Base-by-base conservation (phyloP, 1,140 invertebrate species). In the Dendroctonus ponderosae region DNA sequence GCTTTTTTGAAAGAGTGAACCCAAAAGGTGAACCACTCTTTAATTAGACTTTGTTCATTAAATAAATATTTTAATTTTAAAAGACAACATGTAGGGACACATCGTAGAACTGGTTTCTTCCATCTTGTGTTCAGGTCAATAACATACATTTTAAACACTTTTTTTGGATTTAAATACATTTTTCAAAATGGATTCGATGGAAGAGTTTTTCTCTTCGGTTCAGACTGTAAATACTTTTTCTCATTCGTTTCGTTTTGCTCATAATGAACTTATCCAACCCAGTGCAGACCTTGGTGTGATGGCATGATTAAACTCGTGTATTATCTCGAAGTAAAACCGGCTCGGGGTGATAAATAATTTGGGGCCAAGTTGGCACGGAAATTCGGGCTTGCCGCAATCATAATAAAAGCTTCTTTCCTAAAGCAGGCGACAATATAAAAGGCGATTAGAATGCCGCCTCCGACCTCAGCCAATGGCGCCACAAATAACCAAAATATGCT, bases 401-500 rank as follows among this genome's bases (percentile, higher is more conserved):
- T 59, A 65, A 65, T 65, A 65, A 54, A 65, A 65, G 63, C 53
- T 43, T 65, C 53, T 50, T 58, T 46, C 37, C 39, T 54, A 48
- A 65, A 58, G 63, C 54, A 65, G 46, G 44, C 43, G 53, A 57
- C 63, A 65, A 65, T 65, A 65, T 58, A 51, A 39, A 54, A 65
- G 63, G 39, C 53, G 63, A 65, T 65, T 65, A 58, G 63, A 65
- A 58, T 65, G 53, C 63, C 53, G 63, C 40, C 63, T 58, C 63
- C 63, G 63, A 57, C 56, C 53, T 65, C 44, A 56, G 53, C 56
- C 54, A 48, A 39, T 65, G 63, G 63, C 63, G 63, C 56, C 63
- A 59, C 56, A 65, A 65, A 65, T 65, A 65, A 65, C 54, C 63
- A 50, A 65, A 65, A 65, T 65, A 65, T 65, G 63, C 63, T 65